phyloP scores from a whole-genome alignment of 2,888 invertebrate species.

The Ennomos quercinarius region DNA sequence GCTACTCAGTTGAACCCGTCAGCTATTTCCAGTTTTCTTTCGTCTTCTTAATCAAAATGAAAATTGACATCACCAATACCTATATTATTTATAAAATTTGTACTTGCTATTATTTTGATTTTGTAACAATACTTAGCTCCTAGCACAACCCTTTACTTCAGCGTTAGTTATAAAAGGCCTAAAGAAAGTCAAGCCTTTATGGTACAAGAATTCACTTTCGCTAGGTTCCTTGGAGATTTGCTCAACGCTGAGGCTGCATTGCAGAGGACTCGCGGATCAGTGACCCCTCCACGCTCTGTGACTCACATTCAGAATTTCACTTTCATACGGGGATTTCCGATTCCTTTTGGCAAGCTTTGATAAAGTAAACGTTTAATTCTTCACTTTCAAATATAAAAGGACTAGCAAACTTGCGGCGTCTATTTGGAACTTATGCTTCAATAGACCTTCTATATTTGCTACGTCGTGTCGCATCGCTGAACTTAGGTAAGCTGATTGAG shows the following conservation, averaged over 20 bases:
- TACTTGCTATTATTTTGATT: too few relatives aligned
- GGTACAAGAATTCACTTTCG: slow-evolving; percentile 53
- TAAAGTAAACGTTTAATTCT: slow-evolving; percentile 15
- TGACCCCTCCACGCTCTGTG: slow-evolving; percentile 47
- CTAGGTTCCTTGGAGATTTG: slow-evolving; percentile 48
- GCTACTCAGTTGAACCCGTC: too few relatives aligned
- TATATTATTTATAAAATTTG: too few relatives aligned
- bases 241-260: slow-evolving; percentile 42
- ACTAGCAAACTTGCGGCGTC: neutral
- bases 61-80: too few relatives aligned
- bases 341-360: slow-evolving; percentile 21
- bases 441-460: too few relatives aligned
- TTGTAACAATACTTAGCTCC: too few relatives aligned
- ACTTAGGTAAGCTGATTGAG: too few relatives aligned
- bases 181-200: slow-evolving; percentile 36
- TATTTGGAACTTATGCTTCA: too few relatives aligned
- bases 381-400: neutral
- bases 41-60: too few relatives aligned
- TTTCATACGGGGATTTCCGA: slow-evolving; percentile 62
- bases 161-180: slow-evolving; percentile 2
- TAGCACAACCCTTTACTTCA: too few relatives aligned
- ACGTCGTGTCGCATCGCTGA: too few relatives aligned
- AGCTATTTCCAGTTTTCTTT: too few relatives aligned
- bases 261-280: slow-evolving; percentile 49
- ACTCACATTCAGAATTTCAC: slow-evolving; percentile 64